Evolutionary conservation across 2,797 vertebrate genomes (phyloP).

Genomic region (Platyrinchus mystaceus): DNA sequence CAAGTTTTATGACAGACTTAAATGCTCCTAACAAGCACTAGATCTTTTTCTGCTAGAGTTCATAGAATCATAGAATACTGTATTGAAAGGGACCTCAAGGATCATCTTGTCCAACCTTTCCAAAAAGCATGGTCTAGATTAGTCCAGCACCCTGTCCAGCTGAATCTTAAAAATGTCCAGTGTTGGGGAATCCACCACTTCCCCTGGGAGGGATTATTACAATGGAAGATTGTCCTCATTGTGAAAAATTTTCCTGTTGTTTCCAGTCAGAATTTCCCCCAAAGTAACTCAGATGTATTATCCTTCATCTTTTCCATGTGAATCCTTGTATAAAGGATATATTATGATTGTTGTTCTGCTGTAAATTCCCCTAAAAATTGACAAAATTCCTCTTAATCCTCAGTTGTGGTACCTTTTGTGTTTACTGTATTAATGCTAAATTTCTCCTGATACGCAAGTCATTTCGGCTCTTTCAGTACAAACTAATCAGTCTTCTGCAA

Average conservation of each 20-base stretch:
- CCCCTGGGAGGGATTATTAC: neutral
- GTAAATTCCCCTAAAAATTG: neutral
- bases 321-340: neutral
- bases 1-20: neutral
- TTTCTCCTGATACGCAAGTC: neutral
- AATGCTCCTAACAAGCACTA: neutral
- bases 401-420: neutral
- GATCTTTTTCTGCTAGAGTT: neutral
- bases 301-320: neutral
- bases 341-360: neutral
- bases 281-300: neutral
- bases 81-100: neutral
- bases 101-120: neutral
- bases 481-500: neutral
- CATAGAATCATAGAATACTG: neutral
- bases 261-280: neutral
- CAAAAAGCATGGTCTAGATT: neutral
- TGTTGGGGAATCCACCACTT: neutral
- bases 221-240: neutral
- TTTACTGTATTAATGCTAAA: neutral
- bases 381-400: neutral
- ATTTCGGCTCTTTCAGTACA: conserved; percentile 10
- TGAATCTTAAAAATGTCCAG: rapidly evolving
- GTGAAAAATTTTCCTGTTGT: neutral
- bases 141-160: neutral